A percentile compares a stretch with the other conserved stretches of the same genome.
Evolutionary conservation across 2,113 vertebrate species (phyloP).

Genomic region (Otolemur garnettii): DNA sequence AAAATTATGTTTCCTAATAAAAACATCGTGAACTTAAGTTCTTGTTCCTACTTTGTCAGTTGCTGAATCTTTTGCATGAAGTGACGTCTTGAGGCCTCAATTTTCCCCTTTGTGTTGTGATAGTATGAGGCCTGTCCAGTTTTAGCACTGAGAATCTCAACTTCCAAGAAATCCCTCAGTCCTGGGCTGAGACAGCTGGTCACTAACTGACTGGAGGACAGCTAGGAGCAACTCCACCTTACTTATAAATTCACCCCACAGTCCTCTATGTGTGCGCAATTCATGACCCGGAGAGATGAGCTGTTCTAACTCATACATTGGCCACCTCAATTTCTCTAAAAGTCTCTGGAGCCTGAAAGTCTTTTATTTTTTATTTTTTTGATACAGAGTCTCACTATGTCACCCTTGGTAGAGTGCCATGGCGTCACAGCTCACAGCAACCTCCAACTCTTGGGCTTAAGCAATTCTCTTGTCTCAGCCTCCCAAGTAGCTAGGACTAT

Average conservation of each 20-base stretch:
- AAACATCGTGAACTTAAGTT: background rate
- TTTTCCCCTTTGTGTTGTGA: background rate
- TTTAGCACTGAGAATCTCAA: background rate
- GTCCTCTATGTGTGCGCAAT: background rate
- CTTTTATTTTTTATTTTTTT: no score
- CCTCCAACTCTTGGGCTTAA: no score
- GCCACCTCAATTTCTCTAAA: background rate
- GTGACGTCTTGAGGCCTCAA: background rate
- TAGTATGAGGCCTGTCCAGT: background rate
- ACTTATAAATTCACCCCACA: background rate
- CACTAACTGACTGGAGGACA: background rate
- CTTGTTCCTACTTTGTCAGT: background rate
- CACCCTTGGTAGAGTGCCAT: no score
- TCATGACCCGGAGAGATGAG: background rate
- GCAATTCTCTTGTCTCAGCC: no score
- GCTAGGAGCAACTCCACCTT: rapidly evolving
- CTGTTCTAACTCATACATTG: background rate
- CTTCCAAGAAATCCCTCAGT: background rate
- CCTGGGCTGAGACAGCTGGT: rapidly evolving
- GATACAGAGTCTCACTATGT: no score
- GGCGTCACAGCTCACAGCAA: no score
- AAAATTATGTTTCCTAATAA: background rate
- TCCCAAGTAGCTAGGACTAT: no score
- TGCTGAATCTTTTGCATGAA: background rate
- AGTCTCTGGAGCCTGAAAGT: background rate